Evolutionary conservation across 2,797 vertebrate genomes (phyloP).

Genomic region (Poeciliopsis gracilis): DNA sequence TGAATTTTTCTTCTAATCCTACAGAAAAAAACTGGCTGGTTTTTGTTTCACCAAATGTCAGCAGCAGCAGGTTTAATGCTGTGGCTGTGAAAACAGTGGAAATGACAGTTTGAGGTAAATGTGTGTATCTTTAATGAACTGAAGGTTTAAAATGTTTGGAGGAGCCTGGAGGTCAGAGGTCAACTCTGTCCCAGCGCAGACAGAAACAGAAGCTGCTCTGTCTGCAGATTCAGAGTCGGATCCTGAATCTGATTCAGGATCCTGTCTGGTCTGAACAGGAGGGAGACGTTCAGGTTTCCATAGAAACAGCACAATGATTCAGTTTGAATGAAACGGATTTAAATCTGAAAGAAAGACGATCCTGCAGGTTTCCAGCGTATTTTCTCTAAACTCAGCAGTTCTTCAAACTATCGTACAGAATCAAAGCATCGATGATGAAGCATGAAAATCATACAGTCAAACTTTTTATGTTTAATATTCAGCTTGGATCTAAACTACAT

Average conservation of each 20-base stretch:
- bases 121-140: slow-evolving; percentile 23
- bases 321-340: too few species aligned
- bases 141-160: slow-evolving; percentile 36
- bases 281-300: too few species aligned
- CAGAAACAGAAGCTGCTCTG: slow-evolving; percentile 7
- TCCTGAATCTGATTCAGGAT: too few species aligned
- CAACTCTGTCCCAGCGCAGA: slow-evolving; percentile 23
- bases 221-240: too few species aligned
- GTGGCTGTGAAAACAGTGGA: slow-evolving; percentile 43
- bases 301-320: too few species aligned
- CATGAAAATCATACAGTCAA: too few species aligned
- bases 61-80: slow-evolving; percentile 6
- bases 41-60: slow-evolving; percentile 26
- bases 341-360: too few species aligned
- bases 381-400: neutral
- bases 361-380: too few species aligned
- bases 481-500: too few species aligned
- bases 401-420: neutral
- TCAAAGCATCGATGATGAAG: neutral
- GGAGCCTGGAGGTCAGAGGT: slow-evolving; percentile 45
- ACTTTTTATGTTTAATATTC: too few species aligned
- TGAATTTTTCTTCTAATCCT: slow-evolving; percentile 2
- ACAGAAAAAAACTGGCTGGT: slow-evolving; percentile 2
- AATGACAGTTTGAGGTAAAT: slow-evolving; percentile 46
- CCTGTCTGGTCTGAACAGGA: too few species aligned